phyloP scores from a whole-genome alignment of 2,797 vertebrate species.

The Rhynchonycteris naso region DNA sequence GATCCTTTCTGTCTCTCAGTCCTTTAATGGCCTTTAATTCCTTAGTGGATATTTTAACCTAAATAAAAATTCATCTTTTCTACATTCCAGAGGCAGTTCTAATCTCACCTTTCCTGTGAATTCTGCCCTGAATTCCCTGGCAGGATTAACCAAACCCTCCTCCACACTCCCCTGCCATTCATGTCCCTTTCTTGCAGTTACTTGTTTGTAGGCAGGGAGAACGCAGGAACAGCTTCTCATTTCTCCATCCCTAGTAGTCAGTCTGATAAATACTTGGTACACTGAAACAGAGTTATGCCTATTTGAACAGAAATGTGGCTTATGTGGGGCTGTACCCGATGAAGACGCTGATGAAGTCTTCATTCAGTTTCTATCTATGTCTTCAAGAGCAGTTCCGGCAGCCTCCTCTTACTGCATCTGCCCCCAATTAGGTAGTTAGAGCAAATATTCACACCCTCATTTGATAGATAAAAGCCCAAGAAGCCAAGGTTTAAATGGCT shows the following conservation, averaged over 20 bases:
- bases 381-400: not conserved
- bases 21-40: constrained; percentile 68
- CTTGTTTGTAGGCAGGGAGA: not conserved
- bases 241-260: not conserved
- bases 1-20: constrained; percentile 57
- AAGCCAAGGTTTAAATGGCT: not conserved
- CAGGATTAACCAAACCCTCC: not conserved
- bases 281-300: not conserved
- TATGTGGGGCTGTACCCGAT: not conserved
- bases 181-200: not conserved
- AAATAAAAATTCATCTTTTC: constrained; percentile 71
- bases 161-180: not conserved
- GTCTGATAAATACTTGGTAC: not conserved
- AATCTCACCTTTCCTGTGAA: constrained; percentile 52
- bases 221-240: not conserved
- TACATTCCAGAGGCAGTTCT: constrained; percentile 37
- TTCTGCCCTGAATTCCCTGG: constrained; percentile 37
- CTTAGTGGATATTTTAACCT: constrained; percentile 74
- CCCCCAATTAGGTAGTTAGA: not conserved
- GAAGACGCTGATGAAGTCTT: not conserved
- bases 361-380: not conserved
- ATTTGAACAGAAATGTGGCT: not conserved
- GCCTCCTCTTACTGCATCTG: not conserved
- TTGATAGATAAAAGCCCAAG: constrained; percentile 2
- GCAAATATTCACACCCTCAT: not conserved